phyloP scores from a whole-genome alignment of 2,113 vertebrate genomes.

The Chionis minor region DNA sequence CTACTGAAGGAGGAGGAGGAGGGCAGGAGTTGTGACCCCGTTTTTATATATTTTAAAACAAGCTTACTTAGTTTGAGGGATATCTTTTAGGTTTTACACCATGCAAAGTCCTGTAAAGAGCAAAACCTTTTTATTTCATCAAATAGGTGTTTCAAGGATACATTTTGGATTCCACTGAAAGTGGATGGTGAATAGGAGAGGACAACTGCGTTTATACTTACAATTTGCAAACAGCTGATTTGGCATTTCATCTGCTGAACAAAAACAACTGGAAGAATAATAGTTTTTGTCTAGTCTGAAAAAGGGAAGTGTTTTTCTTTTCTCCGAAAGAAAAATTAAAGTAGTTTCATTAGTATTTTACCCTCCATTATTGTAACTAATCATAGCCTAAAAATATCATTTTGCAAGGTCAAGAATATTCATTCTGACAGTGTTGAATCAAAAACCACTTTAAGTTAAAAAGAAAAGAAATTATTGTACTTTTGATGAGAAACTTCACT shows the following conservation, averaged over 20 bases:
- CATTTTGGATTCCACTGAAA: not conserved
- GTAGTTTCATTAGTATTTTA: not conserved
- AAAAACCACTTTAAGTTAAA: not conserved
- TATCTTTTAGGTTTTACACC: not conserved
- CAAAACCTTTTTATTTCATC: too few relatives aligned
- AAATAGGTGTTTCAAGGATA: not conserved
- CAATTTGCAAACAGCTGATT: not conserved
- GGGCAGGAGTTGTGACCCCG: not conserved
- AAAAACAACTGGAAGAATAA: not conserved
- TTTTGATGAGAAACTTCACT: not conserved
- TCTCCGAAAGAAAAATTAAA: not conserved
- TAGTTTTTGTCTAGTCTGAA: not conserved
- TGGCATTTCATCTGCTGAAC: not conserved
- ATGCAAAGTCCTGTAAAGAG: too few relatives aligned
- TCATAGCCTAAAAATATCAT: not conserved
- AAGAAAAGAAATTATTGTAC: not conserved
- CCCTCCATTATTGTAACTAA: not conserved
- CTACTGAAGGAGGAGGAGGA: not conserved
- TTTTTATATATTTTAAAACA: not conserved
- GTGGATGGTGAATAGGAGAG: not conserved
- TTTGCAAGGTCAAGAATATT: not conserved
- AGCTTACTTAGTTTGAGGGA: not conserved
- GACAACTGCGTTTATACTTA: not conserved
- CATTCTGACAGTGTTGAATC: not conserved
- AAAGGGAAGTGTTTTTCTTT: not conserved